Evolutionary conservation across 2,888 invertebrate species (phyloP).

Genomic region (Ellobium chinense): DNA sequence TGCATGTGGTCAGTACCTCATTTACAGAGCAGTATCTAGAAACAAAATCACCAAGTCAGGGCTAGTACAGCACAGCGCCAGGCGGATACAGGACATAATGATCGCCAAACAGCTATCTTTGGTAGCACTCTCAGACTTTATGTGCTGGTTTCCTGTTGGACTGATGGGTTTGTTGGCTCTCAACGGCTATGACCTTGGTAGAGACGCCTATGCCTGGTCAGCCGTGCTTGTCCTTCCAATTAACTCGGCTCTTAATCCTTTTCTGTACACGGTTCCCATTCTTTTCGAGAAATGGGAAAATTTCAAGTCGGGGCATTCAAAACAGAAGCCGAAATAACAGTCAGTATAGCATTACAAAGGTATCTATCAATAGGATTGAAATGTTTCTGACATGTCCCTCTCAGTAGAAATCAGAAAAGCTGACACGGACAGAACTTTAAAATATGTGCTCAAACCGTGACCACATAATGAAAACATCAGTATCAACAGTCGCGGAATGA

Average conservation of each 20-base stretch:
- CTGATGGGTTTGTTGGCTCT: conserved; percentile 40
- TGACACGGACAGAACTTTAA: too few relatives aligned
- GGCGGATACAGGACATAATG: conserved; percentile 54
- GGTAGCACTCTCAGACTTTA: conserved; percentile 67
- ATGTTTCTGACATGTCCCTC: too few relatives aligned
- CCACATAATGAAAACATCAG: too few relatives aligned
- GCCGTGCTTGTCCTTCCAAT: conserved; percentile 26
- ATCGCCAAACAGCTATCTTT: conserved; percentile 70
- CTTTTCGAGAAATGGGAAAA: neutral
- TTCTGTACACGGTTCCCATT: conserved; percentile 1
- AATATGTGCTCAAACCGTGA: too few relatives aligned
- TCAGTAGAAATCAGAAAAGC: too few relatives aligned
- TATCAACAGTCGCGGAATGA: too few relatives aligned
- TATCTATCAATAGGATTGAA: too few relatives aligned
- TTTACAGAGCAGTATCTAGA: conserved; percentile 64
- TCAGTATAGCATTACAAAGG: too few relatives aligned
- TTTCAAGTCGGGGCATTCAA: neutral
- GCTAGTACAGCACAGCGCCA: conserved; percentile 20
- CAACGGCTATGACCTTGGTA: conserved; percentile 2
- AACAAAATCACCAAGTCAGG: neutral
- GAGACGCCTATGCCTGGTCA: conserved; percentile 19
- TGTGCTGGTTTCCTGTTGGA: conserved; percentile 69
- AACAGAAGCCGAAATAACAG: neutral
- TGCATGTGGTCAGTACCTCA: conserved; percentile 69
- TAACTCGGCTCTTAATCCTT: conserved; percentile 15